These are phyloP conservation scores for Drosophila insularis DNA, from an alignment of 1,140 invertebrate species.

Conservation along the genomic window DNA sequence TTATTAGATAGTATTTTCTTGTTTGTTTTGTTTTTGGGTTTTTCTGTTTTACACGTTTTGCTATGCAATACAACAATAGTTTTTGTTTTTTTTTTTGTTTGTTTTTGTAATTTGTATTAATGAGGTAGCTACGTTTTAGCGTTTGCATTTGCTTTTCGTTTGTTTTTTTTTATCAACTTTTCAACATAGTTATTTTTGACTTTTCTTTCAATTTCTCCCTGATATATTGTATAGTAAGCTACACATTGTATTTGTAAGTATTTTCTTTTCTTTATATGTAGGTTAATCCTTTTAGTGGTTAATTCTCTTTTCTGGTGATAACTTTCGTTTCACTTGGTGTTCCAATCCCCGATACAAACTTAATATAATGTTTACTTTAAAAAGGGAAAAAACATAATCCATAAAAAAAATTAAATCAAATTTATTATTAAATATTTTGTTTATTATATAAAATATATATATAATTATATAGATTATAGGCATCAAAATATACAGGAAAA, in stretches of 20 bases:
- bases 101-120: background rate
- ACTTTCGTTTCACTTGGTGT: constrained; percentile 31
- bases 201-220: constrained; percentile 44
- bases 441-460: constrained; percentile 62
- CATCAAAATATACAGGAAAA: constrained; percentile 62
- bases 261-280: background rate
- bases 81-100: background rate
- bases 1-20: background rate
- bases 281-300: constrained; percentile 17
- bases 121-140: constrained; percentile 9
- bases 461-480: constrained; percentile 53
- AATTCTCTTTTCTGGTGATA: constrained; percentile 26
- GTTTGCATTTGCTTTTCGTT: constrained; percentile 15
- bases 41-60: constrained; percentile 8
- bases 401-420: constrained; percentile 54
- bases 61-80: constrained; percentile 8
- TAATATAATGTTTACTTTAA: constrained; percentile 5
- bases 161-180: constrained; percentile 24
- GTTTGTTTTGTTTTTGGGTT: background rate
- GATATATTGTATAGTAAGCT: constrained; percentile 47
- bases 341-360: constrained; percentile 14
- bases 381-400: constrained; percentile 33
- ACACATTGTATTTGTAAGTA: background rate
- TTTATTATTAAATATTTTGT: constrained; percentile 47
- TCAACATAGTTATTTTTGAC: background rate